Conservation (phyloP, 35 echinoderm and acorn worm genomes). For the Ophiothrix spiculata region DNA sequence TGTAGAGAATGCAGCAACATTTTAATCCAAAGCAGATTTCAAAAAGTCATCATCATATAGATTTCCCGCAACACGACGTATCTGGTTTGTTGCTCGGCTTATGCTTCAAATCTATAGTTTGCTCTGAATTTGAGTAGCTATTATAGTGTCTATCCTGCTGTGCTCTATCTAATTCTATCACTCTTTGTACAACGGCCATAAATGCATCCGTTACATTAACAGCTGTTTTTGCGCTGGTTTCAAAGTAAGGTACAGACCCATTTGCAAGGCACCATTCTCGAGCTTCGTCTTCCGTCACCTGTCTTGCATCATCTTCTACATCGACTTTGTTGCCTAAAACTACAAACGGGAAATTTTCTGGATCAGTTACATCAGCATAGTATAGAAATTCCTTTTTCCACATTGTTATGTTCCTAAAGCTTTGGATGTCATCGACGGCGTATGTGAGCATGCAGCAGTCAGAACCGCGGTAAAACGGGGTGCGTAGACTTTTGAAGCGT, state of each 20-base stretch:
- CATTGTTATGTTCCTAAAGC: slow-evolving; percentile 92
- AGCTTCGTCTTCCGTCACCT: slow-evolving; percentile 56
- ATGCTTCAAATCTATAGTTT: slow-evolving; percentile 69
- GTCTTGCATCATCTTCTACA: slow-evolving; percentile 57
- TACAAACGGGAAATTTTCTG: slow-evolving; percentile 83
- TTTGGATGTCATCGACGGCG: slow-evolving; percentile 84
- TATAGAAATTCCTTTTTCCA: slow-evolving; percentile 99
- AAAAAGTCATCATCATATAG: neutral
- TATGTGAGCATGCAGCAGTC: slow-evolving; percentile 96
- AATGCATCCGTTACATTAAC: slow-evolving; percentile 83
- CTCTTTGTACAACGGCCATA: slow-evolving; percentile 56
- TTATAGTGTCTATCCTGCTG: slow-evolving; percentile 51
- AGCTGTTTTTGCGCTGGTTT: slow-evolving; percentile 94
- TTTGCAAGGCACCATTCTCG: slow-evolving; percentile 83
- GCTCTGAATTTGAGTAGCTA: slow-evolving; percentile 22
- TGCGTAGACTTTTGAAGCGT: slow-evolving; percentile 94
- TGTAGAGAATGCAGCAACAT: no score
- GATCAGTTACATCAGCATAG: slow-evolving; percentile 82
- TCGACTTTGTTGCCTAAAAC: slow-evolving; percentile 96
- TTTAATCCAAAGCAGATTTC: no score
- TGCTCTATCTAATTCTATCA: slow-evolving; percentile 55
- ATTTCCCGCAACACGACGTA: slow-evolving; percentile 10
- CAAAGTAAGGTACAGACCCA: slow-evolving; percentile 76
- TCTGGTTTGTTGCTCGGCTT: slow-evolving; percentile 76
- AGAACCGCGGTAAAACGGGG: slow-evolving; percentile 93